phyloP scores from a whole-genome alignment of 2,888 invertebrate genomes.

The Seira sanloemensis region DNA sequence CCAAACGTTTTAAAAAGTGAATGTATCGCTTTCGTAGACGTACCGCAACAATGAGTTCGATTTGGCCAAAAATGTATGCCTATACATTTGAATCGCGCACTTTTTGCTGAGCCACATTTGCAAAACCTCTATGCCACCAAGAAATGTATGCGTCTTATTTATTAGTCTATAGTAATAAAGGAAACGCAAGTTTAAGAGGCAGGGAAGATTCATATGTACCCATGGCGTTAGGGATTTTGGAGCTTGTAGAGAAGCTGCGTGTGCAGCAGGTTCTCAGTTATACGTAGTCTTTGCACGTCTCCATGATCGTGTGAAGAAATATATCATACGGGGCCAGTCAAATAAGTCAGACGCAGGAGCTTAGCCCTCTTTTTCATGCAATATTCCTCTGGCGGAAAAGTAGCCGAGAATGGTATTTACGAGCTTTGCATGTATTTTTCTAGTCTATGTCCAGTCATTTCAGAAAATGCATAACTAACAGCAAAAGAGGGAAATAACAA shows the following conservation, averaged over 20 bases:
- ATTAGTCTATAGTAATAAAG: no score
- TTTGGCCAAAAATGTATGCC: no score
- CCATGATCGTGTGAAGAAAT: background rate
- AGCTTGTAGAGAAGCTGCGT: background rate
- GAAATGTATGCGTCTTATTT: no score
- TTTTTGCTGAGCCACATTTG: no score
- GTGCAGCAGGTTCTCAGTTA: background rate
- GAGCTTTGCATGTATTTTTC: background rate
- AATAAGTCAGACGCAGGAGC: slow-evolving; percentile 13
- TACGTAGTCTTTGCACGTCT: background rate
- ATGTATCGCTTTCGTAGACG: no score
- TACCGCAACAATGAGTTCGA: no score
- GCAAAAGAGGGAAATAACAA: background rate
- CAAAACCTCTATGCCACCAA: no score
- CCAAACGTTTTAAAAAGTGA: no score
- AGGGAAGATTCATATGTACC: background rate
- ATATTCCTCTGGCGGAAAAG: background rate
- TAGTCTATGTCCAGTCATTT: background rate
- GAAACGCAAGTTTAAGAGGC: no score
- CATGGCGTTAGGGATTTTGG: slow-evolving; percentile 4
- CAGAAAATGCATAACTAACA: background rate
- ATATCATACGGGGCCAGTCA: slow-evolving; percentile 32
- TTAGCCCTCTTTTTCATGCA: background rate
- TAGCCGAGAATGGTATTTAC: background rate
- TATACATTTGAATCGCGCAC: no score